Conservation (phyloP, 1,140 invertebrate genomes). For the Metaphire vulgaris region DNA sequence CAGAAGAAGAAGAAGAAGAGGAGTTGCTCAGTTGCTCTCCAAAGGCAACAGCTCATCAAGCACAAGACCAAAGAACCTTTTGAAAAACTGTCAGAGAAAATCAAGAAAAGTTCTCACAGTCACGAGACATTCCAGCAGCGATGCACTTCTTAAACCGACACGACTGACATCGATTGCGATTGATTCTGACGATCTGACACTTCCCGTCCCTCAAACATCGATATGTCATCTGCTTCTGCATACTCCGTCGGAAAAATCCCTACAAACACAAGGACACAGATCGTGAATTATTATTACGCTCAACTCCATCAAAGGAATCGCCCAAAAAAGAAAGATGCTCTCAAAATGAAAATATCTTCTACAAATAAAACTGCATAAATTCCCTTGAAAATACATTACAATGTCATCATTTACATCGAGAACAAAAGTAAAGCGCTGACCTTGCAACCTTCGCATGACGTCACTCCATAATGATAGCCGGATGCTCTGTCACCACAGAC, state of each 20-base stretch:
- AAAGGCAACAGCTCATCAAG: neutral
- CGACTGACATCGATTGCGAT: slow-evolving; percentile 94
- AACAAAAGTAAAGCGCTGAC: slow-evolving; percentile 35
- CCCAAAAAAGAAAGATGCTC: neutral
- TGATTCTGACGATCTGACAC: slow-evolving; percentile 90
- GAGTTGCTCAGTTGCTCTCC: no score
- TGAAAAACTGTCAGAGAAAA: neutral
- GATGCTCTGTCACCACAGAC: slow-evolving; percentile 54
- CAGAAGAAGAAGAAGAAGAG: slow-evolving; percentile 27
- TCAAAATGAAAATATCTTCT: neutral
- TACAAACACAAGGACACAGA: slow-evolving; percentile 36
- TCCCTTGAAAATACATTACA: neutral
- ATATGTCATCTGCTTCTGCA: slow-evolving; percentile 98
- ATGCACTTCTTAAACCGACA: slow-evolving; percentile 98
- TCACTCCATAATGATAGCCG: slow-evolving; percentile 55
- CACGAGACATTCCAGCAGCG: slow-evolving; percentile 93
- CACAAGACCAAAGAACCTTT: neutral
- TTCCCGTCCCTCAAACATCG: slow-evolving; percentile 91
- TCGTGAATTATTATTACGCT: neutral
- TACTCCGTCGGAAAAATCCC: slow-evolving; percentile 70
- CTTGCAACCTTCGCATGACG: slow-evolving; percentile 57
- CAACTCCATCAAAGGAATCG: neutral
- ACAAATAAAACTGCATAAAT: neutral
- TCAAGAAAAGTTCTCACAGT: slow-evolving; percentile 56
- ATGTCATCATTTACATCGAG: neutral